Conservation (phyloP, 2,797 vertebrate genomes). For the Danio aesculapii region DNA sequence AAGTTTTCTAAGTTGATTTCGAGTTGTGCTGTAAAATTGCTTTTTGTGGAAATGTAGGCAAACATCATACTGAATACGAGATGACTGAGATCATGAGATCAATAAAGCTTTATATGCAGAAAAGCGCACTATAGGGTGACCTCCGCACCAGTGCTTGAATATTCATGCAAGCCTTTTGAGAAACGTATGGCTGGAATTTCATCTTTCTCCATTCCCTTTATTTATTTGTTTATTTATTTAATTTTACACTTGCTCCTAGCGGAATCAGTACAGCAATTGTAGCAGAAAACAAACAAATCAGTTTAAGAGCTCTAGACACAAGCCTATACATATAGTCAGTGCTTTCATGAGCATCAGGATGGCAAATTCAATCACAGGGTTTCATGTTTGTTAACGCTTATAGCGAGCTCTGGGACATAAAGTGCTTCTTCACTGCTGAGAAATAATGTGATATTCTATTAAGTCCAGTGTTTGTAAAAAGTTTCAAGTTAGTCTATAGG, state of each 20-base stretch:
- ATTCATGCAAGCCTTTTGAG: constrained; percentile 1
- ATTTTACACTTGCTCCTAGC: constrained; percentile 1
- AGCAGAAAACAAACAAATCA: neutral
- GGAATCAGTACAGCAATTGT: neutral
- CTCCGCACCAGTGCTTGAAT: constrained; percentile 1
- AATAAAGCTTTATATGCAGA: constrained; percentile 22
- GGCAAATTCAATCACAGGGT: constrained; percentile 8
- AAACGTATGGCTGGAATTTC: neutral
- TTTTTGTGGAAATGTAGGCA: neutral
- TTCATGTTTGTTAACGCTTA: neutral
- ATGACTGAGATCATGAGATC: constrained; percentile 8
- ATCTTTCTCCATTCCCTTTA: neutral
- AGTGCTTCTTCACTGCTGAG: neutral
- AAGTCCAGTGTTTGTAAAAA: neutral
- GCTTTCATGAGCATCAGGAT: neutral
- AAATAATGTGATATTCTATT: neutral
- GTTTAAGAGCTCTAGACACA: neutral
- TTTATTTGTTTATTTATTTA: neutral
- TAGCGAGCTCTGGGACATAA: neutral
- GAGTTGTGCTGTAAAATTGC: too few relatives aligned
- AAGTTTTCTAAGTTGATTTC: too few relatives aligned
- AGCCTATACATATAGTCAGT: constrained; percentile 1
- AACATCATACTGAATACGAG: neutral
- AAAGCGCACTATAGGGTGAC: neutral
- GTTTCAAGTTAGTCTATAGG: neutral